These are phyloP conservation scores for Reticulitermes speratus DNA, from an alignment of 1,140 invertebrate genomes.

Conservation along the genomic window DNA sequence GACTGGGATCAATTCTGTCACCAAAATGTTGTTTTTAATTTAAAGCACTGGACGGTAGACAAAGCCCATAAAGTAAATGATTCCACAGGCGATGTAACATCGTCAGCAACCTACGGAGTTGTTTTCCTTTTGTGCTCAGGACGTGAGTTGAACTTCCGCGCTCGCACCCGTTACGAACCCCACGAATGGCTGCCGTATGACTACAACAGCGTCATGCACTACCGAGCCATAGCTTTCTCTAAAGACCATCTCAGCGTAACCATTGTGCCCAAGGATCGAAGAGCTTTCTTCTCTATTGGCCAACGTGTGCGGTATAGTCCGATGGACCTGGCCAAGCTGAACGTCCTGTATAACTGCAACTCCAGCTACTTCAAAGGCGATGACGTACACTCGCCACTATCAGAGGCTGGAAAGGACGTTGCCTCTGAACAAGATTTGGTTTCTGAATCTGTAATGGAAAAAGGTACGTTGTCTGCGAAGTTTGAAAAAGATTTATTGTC, in stretches of 20 bases:
- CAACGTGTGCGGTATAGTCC: constrained; percentile 23
- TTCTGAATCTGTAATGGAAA: too few relatives aligned
- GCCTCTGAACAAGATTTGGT: too few relatives aligned
- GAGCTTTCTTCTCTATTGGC: constrained; percentile 21
- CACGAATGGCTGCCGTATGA: constrained; percentile 47
- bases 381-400: neutral
- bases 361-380: neutral
- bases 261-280: constrained; percentile 38
- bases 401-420: too few relatives aligned
- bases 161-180: neutral
- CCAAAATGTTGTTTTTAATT: neutral
- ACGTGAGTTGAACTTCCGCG: constrained; percentile 30
- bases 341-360: constrained; percentile 29
- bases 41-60: neutral
- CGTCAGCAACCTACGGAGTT: too few relatives aligned
- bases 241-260: constrained; percentile 41
- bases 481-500: too few relatives aligned
- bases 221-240: constrained; percentile 50
- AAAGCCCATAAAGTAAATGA: too few relatives aligned
- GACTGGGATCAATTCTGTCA: neutral
- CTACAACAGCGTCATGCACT: constrained; percentile 54
- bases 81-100: too few relatives aligned
- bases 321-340: constrained; percentile 34
- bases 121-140: constrained; percentile 25
- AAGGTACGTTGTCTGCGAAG: too few relatives aligned